Percentiles rank a stretch among this genome's conserved stretches.
These are phyloP conservation scores for Lepidocyrtoides sp. DNA, from an alignment of 2,888 invertebrate species.

Conservation along the genomic window DNA sequence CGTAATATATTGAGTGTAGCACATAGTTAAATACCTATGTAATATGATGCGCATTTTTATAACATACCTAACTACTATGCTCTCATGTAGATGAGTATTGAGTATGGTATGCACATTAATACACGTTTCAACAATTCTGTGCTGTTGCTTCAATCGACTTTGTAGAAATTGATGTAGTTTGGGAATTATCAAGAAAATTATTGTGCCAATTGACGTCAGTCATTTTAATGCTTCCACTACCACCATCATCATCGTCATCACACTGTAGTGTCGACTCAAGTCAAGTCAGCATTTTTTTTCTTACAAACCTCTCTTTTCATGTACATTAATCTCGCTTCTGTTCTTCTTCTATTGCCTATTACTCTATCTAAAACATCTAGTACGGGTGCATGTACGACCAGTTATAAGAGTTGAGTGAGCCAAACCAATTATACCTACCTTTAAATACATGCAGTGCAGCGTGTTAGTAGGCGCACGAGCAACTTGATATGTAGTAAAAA, in stretches of 20 bases:
- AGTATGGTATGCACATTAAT: background rate
- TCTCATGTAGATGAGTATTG: background rate
- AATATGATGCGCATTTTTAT: background rate
- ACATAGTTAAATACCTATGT: background rate
- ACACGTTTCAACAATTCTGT: background rate
- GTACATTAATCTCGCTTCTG: background rate
- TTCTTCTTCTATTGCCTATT: background rate
- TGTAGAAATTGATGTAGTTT: conserved; percentile 35
- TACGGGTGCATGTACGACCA: background rate
- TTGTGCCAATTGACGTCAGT: conserved; percentile 63
- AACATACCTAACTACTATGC: background rate
- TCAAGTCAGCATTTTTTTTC: background rate
- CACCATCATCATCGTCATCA: background rate
- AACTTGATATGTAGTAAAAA: no score
- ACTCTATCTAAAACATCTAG: conserved; percentile 13
- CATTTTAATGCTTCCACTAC: conserved; percentile 55
- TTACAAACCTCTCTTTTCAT: background rate
- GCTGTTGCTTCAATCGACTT: background rate
- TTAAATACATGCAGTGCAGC: no score
- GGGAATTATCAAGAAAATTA: conserved; percentile 64
- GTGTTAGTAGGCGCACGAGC: no score
- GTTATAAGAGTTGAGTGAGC: background rate
- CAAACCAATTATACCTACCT: background rate
- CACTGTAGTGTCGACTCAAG: background rate
- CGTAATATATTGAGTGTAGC: no score